phyloP scores from a whole-genome alignment of 2,888 invertebrate species.

The Eurois occulta region DNA sequence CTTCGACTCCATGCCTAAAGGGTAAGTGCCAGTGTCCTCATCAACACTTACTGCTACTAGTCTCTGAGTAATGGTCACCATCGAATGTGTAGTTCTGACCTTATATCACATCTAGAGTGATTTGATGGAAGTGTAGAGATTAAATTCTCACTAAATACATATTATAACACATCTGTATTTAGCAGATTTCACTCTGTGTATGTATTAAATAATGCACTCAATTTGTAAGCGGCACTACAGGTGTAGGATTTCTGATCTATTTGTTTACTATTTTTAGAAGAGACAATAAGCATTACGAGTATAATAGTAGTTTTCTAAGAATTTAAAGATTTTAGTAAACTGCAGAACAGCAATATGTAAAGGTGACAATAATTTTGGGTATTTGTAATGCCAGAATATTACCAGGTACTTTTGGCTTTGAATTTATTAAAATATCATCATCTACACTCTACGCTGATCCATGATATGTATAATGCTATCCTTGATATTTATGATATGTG shows the following conservation, averaged over 20 bases:
- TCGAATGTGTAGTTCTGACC: background rate
- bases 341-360: background rate
- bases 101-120: background rate
- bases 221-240: background rate
- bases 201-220: background rate
- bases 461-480: background rate
- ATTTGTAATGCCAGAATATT: too few relatives aligned
- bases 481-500: background rate
- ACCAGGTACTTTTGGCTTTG: too few relatives aligned
- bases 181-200: background rate
- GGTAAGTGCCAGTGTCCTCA: constrained; percentile 83
- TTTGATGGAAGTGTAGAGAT: background rate
- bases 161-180: too few relatives aligned
- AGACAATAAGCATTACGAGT: background rate
- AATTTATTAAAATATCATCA: background rate
- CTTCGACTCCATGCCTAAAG: constrained; percentile 97
- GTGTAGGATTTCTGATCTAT: background rate
- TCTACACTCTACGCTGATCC: background rate
- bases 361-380: background rate
- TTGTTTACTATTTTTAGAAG: background rate
- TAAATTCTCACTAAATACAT: background rate
- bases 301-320: background rate
- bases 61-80: background rate
- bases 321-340: background rate
- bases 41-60: background rate